phyloP scores from a whole-genome alignment of 2,113 vertebrate species.

The Nannospalax galili region DNA sequence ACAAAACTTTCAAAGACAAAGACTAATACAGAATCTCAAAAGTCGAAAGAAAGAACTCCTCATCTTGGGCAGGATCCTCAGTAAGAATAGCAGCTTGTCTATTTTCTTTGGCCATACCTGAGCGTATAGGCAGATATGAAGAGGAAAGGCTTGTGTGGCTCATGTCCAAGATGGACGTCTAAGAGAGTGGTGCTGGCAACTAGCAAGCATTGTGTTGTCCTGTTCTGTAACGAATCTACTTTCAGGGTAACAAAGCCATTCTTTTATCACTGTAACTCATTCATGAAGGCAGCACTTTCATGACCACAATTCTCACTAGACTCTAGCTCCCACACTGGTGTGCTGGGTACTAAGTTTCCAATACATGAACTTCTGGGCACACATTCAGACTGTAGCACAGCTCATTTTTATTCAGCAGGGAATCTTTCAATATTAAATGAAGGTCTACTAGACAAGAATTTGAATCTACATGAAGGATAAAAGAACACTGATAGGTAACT shows the following conservation, averaged over 20 bases:
- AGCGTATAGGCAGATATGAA: neutral
- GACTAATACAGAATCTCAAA: neutral
- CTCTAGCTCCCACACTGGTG: neutral
- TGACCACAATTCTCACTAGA: neutral
- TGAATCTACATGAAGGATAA: neutral
- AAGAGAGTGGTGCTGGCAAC: neutral
- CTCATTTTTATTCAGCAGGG: neutral
- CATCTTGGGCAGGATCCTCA: neutral
- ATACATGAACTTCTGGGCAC: neutral
- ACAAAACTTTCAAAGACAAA: neutral
- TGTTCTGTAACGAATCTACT: too few relatives aligned
- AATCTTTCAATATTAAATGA: neutral
- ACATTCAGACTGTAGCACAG: neutral
- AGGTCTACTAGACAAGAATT: neutral
- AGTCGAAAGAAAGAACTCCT: too few relatives aligned
- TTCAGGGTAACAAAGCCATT: neutral
- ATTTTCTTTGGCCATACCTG: neutral
- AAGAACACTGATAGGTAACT: neutral
- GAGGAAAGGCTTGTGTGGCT: neutral
- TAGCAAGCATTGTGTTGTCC: neutral
- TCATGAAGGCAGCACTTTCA: neutral
- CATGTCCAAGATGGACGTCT: neutral
- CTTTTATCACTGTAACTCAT: neutral
- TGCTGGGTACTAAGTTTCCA: neutral
- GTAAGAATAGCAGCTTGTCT: neutral